Percentiles rank a stretch among this genome's conserved stretches.
phyloP scores from a whole-genome alignment of 2,888 invertebrate species.

The Rhagonycha fulva region DNA sequence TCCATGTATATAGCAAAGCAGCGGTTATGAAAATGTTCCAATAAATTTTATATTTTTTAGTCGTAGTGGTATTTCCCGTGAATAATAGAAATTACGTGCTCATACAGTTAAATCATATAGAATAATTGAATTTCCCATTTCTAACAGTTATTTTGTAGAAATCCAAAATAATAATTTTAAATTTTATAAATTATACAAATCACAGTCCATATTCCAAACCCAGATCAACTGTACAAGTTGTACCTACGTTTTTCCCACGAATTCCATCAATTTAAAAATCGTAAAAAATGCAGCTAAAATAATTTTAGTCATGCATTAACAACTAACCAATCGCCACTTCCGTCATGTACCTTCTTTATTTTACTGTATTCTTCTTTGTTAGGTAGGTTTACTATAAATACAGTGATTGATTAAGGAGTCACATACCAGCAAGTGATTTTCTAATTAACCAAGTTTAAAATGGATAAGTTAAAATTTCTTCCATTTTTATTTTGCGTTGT shows the following conservation, averaged over 20 bases:
- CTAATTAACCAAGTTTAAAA: constrained; percentile 30
- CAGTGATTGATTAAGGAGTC: constrained; percentile 21
- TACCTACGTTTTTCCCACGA: not conserved
- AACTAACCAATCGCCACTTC: constrained; percentile 34
- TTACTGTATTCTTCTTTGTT: constrained; percentile 18
- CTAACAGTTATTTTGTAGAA: not conserved
- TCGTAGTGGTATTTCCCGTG: no score
- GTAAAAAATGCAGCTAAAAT: not conserved
- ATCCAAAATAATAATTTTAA: not conserved
- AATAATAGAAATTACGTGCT: no score
- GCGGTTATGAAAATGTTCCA: not conserved
- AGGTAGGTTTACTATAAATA: constrained; percentile 34
- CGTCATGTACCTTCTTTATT: constrained; percentile 29
- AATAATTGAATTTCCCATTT: no score
- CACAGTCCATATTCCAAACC: not conserved
- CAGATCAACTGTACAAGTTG: not conserved
- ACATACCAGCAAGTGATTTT: constrained; percentile 29
- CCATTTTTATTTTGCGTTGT: constrained; percentile 45
- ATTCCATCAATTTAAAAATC: not conserved
- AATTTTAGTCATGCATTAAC: constrained; percentile 6
- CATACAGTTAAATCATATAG: no score
- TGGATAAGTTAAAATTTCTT: constrained; percentile 42
- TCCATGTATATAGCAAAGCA: not conserved
- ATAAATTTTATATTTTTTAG: not conserved
- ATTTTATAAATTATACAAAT: not conserved